These are phyloP conservation scores for Antrozous pallidus DNA, from an alignment of 2,797 vertebrate species.

Conservation along the genomic window DNA sequence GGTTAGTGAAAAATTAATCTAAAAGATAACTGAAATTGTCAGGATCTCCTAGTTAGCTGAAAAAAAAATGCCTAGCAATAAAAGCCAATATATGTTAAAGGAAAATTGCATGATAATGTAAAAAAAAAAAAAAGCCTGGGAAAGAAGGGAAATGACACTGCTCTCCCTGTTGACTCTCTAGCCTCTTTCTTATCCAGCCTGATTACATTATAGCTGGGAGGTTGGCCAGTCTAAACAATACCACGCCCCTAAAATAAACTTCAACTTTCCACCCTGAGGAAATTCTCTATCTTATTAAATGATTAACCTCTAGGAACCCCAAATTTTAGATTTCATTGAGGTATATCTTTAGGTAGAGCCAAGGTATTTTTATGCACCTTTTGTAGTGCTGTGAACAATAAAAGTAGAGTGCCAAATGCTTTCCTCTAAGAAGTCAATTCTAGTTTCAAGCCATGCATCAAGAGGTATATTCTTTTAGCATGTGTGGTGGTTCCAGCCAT, in stretches of 20 bases:
- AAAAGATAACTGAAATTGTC: background rate
- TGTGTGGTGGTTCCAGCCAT: background rate
- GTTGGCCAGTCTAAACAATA: background rate
- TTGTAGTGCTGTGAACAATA: background rate
- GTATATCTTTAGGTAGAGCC: background rate
- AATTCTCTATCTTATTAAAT: background rate
- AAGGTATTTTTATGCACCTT: background rate
- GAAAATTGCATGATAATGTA: background rate
- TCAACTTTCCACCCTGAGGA: background rate
- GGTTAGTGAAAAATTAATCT: constrained; percentile 4
- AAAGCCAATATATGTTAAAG: background rate
- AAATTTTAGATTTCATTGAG: background rate
- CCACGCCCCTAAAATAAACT: constrained; percentile 19
- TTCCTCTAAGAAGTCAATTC: background rate
- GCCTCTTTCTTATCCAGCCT: background rate
- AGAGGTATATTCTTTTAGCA: background rate
- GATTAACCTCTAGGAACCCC: background rate
- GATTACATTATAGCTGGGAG: background rate
- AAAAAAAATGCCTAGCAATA: background rate
- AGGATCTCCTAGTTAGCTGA: background rate
- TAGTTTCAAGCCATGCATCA: background rate
- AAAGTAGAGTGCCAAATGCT: background rate
- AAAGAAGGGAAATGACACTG: background rate
- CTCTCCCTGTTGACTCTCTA: background rate
- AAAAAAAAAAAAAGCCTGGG: background rate